A percentile compares a stretch with the other conserved stretches of the same genome.
These are phyloP conservation scores for Hipparchia semele DNA, from an alignment of 2,888 invertebrate genomes.

Conservation along the genomic window DNA sequence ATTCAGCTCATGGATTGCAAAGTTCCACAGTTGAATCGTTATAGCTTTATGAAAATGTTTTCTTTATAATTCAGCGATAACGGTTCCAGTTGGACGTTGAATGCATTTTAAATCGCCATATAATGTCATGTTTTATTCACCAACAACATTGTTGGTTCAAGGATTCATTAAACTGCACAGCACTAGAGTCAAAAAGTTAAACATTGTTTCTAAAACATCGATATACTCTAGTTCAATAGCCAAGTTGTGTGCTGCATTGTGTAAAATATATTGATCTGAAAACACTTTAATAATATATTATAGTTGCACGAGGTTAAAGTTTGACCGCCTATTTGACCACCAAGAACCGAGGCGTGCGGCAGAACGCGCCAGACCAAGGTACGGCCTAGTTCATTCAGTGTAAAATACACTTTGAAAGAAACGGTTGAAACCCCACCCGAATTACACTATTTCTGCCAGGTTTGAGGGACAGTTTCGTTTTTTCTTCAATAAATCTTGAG, in stretches of 20 bases:
- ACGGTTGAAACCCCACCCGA: too few species aligned
- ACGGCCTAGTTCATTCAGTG: too few species aligned
- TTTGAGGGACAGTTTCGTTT: too few species aligned
- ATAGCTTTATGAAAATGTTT: constrained; percentile 37
- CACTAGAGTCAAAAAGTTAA: background rate
- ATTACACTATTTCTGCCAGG: too few species aligned
- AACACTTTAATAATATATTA: too few species aligned
- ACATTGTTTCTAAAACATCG: background rate
- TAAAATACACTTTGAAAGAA: too few species aligned
- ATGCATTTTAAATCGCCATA: constrained; percentile 31
- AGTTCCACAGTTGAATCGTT: constrained; percentile 40
- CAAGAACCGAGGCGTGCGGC: too few species aligned
- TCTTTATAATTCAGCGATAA: constrained; percentile 32
- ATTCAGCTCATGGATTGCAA: constrained; percentile 51
- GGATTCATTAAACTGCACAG: constrained; percentile 1
- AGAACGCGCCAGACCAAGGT: too few species aligned
- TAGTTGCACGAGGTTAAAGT: too few species aligned
- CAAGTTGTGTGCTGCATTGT: background rate
- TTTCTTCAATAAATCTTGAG: too few species aligned
- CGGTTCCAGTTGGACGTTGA: constrained; percentile 25
- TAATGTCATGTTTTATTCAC: constrained; percentile 9
- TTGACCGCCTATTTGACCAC: too few species aligned
- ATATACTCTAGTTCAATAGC: background rate
- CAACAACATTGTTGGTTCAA: constrained; percentile 12
- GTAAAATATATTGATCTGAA: background rate